Evolutionary conservation across 2,888 invertebrate genomes (phyloP), one percentile per base, ranked within the genome.

Genomic region (Philaethria dido): DNA sequence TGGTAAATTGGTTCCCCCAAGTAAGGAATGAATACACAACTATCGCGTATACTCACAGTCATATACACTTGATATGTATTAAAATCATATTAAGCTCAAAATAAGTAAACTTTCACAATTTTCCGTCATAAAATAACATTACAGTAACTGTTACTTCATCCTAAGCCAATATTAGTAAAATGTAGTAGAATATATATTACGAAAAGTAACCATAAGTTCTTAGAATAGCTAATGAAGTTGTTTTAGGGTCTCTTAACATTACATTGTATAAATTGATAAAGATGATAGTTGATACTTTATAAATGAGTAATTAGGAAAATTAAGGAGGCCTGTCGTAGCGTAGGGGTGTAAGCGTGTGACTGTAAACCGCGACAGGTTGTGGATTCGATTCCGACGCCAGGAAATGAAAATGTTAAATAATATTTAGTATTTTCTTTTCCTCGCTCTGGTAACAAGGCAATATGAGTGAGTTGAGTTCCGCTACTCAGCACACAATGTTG

Each of bases 181-280:
- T 29, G 9, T 52, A 11, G 29, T 1, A 48, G 25, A 6, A 48
- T 48, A 48, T 52, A 29, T 29, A 16, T 16, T 52, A 52, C 50
- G 16, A 16, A 29, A 52, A 52, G 29, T 52, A 16, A 29, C 29
- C 52, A 52, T 16, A 52, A 52, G 52, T 52, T 33, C 29, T 33
- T 11, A 33, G 29, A 52, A 52, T 52, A 16, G 11, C 14, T 33
- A 52, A 52, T 33, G 52, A 33, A 13, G 33, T 33, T 52, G 13
- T 52, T 52, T 52, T 52, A 33, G 52, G 52, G 11, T n/a, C 16
- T 9, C 25, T 50, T 52, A 52, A 29, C 29, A 52, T n/a, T n/a
- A 48, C 25, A n/a, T n/a, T 48, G 9, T 52, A 16, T n/a, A 29
- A 52, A 52, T 29, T 29, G 9, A 4, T 16, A 29, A 50, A 16